phyloP scores from a whole-genome alignment of 2,113 vertebrate genomes.

The Atrichornis clamosus region DNA sequence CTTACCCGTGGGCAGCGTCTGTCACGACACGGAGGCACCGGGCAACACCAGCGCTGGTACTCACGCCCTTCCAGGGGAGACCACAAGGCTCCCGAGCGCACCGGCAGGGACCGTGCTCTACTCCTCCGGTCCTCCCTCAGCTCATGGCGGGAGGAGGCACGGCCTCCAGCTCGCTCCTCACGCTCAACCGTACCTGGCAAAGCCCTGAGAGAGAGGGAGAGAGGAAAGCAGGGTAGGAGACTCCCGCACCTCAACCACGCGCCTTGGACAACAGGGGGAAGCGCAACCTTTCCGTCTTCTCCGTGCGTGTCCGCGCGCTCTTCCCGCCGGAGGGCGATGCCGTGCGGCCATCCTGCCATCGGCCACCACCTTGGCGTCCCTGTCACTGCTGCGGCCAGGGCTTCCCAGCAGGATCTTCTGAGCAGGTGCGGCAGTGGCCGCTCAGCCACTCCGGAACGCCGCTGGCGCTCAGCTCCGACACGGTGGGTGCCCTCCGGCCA shows the following conservation, averaged over 20 bases:
- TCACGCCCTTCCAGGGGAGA: slow-evolving; percentile 44
- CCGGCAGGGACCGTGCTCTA: neutral
- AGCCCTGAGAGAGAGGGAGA: slow-evolving; percentile 63
- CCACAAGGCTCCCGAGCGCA: slow-evolving; percentile 25
- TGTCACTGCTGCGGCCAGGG: neutral
- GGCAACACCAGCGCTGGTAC: slow-evolving; percentile 13
- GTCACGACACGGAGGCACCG: neutral
- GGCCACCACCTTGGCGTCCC: neutral
- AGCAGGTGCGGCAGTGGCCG: rapidly evolving
- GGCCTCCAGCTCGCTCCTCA: slow-evolving; percentile 52
- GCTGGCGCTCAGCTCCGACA: neutral
- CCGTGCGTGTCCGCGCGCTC: rapidly evolving
- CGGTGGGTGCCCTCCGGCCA: rapidly evolving
- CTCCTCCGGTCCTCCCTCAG: slow-evolving; percentile 53
- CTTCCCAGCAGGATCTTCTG: neutral
- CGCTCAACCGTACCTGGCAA: slow-evolving; percentile 31
- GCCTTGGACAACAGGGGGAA: neutral
- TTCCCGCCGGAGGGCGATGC: neutral
- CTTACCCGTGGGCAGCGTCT: slow-evolving; percentile 32
- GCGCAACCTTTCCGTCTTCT: neutral
- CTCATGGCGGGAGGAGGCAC: slow-evolving; percentile 37
- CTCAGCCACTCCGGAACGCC: neutral
- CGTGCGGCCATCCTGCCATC: neutral
- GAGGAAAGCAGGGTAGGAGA: slow-evolving; percentile 60
- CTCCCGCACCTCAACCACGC: neutral